These are phyloP conservation scores for Daboia siamensis DNA, from an alignment of 2,113 vertebrate species.

Conservation along the genomic window DNA sequence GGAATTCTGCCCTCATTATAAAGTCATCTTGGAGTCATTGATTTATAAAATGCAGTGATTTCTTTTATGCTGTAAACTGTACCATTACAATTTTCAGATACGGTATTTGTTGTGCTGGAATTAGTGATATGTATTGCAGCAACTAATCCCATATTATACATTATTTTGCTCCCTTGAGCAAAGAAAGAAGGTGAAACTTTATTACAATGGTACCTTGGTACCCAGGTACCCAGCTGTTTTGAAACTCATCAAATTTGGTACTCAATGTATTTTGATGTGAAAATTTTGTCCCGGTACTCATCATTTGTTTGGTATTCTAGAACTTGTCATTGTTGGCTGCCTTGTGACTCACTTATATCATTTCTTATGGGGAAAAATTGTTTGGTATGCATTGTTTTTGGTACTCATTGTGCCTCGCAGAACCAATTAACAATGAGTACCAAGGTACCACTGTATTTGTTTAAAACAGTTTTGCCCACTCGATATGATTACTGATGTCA, in stretches of 20 bases:
- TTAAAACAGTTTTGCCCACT: background rate
- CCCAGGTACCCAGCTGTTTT: background rate
- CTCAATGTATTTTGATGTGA: background rate
- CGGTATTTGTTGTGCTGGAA: background rate
- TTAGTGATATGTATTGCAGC: background rate
- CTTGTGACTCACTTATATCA: background rate
- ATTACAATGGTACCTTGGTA: background rate
- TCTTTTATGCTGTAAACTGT: background rate
- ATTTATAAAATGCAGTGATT: background rate
- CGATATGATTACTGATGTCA: background rate
- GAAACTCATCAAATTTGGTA: background rate
- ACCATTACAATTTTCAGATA: background rate
- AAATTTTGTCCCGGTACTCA: background rate
- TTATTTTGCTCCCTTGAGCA: background rate
- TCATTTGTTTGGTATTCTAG: background rate
- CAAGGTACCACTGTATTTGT: background rate
- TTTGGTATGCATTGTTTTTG: background rate
- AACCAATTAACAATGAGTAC: background rate
- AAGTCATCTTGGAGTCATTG: background rate
- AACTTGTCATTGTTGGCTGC: background rate
- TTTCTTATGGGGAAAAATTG: background rate
- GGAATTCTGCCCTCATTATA: background rate
- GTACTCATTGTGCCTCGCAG: background rate
- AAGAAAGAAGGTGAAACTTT: background rate
- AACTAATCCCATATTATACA: background rate